Conservation (phyloP, 2,888 invertebrate species). For the Carabus problematicus region DNA sequence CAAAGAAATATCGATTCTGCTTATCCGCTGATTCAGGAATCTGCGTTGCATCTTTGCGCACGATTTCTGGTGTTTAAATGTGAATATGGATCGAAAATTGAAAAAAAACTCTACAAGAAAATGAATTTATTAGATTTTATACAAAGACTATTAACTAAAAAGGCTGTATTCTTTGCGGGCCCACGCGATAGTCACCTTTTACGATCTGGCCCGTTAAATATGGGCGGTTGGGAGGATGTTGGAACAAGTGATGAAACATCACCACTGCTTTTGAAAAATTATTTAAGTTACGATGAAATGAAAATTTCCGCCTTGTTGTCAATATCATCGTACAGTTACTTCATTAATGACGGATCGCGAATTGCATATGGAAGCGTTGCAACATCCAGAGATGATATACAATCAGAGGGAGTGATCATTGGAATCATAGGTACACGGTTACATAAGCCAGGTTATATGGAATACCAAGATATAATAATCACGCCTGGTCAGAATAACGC, state of each 20-base stretch:
- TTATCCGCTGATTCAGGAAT: constrained; percentile 74
- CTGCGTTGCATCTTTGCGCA: constrained; percentile 67
- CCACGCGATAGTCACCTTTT: constrained; percentile 62
- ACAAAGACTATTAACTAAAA: constrained; percentile 65
- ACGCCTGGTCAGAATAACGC: constrained; percentile 47
- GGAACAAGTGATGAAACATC: constrained; percentile 65
- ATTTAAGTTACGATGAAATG: constrained; percentile 70
- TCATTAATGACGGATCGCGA: constrained; percentile 67
- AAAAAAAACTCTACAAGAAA: constrained; percentile 65
- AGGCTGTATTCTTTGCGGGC: constrained; percentile 64
- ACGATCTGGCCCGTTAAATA: constrained; percentile 60
- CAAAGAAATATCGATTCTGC: constrained; percentile 64
- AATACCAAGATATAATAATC: constrained; percentile 68
- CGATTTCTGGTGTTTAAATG: constrained; percentile 71
- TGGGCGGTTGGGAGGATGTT: constrained; percentile 65
- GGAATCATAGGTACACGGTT: constrained; percentile 65
- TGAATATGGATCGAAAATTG: constrained; percentile 62
- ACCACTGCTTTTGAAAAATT: constrained; percentile 63
- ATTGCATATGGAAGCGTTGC: constrained; percentile 61
- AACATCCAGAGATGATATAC: constrained; percentile 58
- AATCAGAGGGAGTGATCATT: constrained; percentile 60
- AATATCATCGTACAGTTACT: constrained; percentile 66
- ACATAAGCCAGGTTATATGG: constrained; percentile 58
- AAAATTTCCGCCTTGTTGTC: constrained; percentile 67
- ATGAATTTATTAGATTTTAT: constrained; percentile 66